Conservation (phyloP, 2,888 invertebrate genomes). For the Nebria brevicollis region DNA sequence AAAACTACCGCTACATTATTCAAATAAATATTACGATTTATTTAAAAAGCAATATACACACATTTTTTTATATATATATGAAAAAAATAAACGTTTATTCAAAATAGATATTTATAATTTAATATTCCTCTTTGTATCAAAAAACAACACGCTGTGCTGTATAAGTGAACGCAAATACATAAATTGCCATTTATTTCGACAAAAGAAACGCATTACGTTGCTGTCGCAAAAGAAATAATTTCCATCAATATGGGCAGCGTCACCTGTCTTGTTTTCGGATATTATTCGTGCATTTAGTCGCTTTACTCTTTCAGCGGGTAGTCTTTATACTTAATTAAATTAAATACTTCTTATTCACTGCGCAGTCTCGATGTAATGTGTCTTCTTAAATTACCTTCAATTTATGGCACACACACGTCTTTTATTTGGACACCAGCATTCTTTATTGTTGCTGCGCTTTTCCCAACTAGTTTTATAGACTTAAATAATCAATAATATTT, state of each 20-base stretch:
- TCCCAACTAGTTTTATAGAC: slow-evolving; percentile 33
- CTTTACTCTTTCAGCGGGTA: slow-evolving; percentile 14
- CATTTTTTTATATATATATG: too few relatives aligned
- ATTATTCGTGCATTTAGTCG: slow-evolving; percentile 34
- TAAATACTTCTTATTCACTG: slow-evolving; percentile 48
- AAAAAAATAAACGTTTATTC: too few relatives aligned
- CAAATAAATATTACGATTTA: too few relatives aligned
- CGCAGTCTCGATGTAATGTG: slow-evolving; percentile 35
- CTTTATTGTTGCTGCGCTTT: slow-evolving; percentile 20
- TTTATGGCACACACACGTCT: slow-evolving; percentile 40
- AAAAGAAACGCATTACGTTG: slow-evolving; percentile 4
- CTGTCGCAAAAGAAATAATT: slow-evolving; percentile 32
- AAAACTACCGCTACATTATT: too few relatives aligned
- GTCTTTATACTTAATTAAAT: slow-evolving; percentile 49
- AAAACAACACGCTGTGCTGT: background rate
- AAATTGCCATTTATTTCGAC: slow-evolving; percentile 10
- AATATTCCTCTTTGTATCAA: background rate
- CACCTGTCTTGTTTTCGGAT: slow-evolving; percentile 36
- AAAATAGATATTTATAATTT: too few relatives aligned
- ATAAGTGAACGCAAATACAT: background rate
- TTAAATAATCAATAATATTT: background rate
- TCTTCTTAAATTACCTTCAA: slow-evolving; percentile 45
- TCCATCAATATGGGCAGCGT: slow-evolving; percentile 25
- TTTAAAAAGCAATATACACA: too few relatives aligned
- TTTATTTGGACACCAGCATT: slow-evolving; percentile 19